Evolutionary conservation across 2,888 invertebrate species (phyloP), one percentile per base, ranked within the genome.

Genomic region (Fragum fragum): DNA sequence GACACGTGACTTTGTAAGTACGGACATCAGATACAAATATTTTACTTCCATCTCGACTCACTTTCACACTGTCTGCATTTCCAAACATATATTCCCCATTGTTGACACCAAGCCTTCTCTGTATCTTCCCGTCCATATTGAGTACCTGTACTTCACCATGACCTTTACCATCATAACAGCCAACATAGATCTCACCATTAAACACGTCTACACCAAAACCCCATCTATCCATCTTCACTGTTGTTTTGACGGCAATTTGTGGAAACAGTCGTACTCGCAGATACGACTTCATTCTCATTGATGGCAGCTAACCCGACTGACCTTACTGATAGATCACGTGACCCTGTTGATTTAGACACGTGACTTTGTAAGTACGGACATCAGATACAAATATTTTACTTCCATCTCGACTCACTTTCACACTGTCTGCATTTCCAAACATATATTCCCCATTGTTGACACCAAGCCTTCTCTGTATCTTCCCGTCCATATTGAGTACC

Each of bases 121-220:
- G 21, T 14, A 57, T 14, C 26, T 18, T n/a, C 3, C 57, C 57
- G n/a, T 21, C 57, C 23, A 57, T 57, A 26, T 23, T 57, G 57
- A 57, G 57, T 57, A 57, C 57, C 26, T 57, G 57, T 23, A 57
- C 9, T n/a, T 57, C 57, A 23, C 57, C 57, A 23, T 57, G 21
- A 57, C 57, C 57, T 26, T 21, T 11, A 57, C 23, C 57, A 26
- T 57, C 57, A 7, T 26, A 5, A 26, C 57, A 57, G 57, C 23
- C 26, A 2, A 57, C 57, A 57, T 57, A 57, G 21, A 57, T 57
- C 57, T 57, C 57, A 57, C 23, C 57, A 57, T n/a, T n/a, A 57
- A 26, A 57, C 57, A 57, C 57, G 26, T 57, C 57, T 23, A 57
- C 57, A 57, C 57, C 57, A 9, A 9, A 57, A 26, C 57, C 7